Percentiles rank a stretch among this genome's conserved stretches.
phyloP scores from a whole-genome alignment of 2,888 invertebrate species.

The Phania funesta region DNA sequence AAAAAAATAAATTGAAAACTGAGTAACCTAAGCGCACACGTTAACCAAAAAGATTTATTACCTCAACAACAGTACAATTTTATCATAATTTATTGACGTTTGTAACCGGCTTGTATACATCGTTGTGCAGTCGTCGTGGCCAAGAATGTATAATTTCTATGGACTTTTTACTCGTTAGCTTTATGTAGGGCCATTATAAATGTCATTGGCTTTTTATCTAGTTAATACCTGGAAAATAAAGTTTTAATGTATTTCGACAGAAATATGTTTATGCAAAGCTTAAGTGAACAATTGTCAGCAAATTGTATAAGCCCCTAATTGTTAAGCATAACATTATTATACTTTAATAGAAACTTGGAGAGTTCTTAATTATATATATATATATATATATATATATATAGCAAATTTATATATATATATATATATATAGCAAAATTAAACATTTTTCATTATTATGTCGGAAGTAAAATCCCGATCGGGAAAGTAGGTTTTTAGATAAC shows the following conservation, averaged over 20 bases:
- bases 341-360: slow-evolving; percentile 58
- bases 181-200: slow-evolving; percentile 49
- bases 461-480: no score
- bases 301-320: no score
- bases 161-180: slow-evolving; percentile 15
- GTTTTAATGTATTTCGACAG: no score
- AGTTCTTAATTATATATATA: no score
- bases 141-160: slow-evolving; percentile 34
- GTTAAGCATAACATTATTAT: slow-evolving; percentile 37
- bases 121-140: slow-evolving; percentile 6
- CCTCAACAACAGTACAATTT: slow-evolving; percentile 69
- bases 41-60: slow-evolving; percentile 70
- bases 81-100: slow-evolving; percentile 69
- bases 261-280: not conserved
- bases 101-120: slow-evolving; percentile 56
- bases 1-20: slow-evolving; percentile 16
- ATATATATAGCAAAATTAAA: no score
- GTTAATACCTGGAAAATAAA: slow-evolving; percentile 71
- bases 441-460: no score
- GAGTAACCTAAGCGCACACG: slow-evolving; percentile 66
- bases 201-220: slow-evolving; percentile 62
- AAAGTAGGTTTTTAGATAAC: no score
- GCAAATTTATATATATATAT: no score
- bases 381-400: no score
- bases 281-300: slow-evolving; percentile 61